Evolutionary conservation across 2,888 invertebrate species (phyloP), one percentile per base, ranked within the genome.

Genomic region (Coenonympha glycerion): DNA sequence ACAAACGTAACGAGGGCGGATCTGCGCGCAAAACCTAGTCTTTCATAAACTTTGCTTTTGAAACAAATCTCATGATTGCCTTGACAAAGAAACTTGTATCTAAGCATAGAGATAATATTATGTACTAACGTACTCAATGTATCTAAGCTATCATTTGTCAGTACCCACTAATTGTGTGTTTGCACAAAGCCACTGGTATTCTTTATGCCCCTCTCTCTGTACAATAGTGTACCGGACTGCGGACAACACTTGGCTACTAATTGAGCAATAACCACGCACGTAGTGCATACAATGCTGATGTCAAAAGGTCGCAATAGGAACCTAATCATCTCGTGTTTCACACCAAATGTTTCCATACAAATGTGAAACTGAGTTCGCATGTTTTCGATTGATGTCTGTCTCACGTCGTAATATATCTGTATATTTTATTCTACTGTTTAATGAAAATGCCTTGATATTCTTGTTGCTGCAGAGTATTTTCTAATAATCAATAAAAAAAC

Each of bases 331-430:
- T 9, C 18, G 18, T 26, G 8, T 21, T n/a, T 24, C 36, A 44
- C 42, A 30, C 28, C 44, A 48, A 47, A 48, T 52, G 39, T 54
- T n/a, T 51, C 48, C 51, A 26, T 15, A 26, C 31, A 45, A 48
- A 52, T 54, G 50, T 47, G 16, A 36, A 52, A 48, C 54, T 45
- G 48, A 42, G 39, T 39, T 24, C 47, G 42, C 41, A 9, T 42
- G 47, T 53, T 50, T 47, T 50, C 31, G n/a, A 47, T 50, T 47
- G 28, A 11, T n/a, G 28, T 49, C 46, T 40, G 46, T 46, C 22
- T 21, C 34, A 24, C 42, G 41, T 52, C 30, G 41, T 28, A 16
- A n/a, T n/a, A n/a, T n/a, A n/a, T n/a, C n/a, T n/a, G n/a, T n/a
- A n/a, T n/a, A n/a, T n/a, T n/a, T n/a, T n/a, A n/a, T 11, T 28